phyloP scores from a whole-genome alignment of 2,113 vertebrate genomes.

The Brienomyrus brachyistius region DNA sequence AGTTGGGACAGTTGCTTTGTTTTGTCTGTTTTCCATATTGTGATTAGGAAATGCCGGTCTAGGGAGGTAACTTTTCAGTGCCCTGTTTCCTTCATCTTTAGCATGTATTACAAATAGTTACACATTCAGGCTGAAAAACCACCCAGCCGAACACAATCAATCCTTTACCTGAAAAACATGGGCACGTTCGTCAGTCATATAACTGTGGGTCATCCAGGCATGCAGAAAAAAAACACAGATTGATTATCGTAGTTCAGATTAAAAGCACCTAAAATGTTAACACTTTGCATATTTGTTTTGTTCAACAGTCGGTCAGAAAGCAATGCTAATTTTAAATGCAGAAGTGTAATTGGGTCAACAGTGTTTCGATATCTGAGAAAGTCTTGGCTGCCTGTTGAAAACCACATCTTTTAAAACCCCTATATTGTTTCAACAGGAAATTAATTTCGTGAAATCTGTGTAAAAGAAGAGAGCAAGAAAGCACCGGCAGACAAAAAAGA shows the following conservation, averaged over 20 bases:
- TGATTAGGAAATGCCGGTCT: not conserved
- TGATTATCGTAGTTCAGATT: slow-evolving; percentile 11
- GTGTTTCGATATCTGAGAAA: not conserved
- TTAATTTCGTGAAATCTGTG: slow-evolving; percentile 9
- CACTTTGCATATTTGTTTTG: too few species aligned
- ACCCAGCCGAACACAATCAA: not conserved
- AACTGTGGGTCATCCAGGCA: not conserved
- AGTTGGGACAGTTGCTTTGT: not conserved
- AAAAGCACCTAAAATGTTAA: not conserved
- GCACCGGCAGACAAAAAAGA: not conserved
- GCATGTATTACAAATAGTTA: not conserved
- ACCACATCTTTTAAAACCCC: not conserved
- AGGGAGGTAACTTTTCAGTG: not conserved
- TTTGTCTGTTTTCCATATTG: not conserved
- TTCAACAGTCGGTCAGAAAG: too few species aligned
- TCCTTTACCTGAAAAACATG: not conserved
- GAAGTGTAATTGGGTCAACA: not conserved
- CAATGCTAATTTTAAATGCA: too few species aligned
- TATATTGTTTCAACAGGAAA: slow-evolving; percentile 3
- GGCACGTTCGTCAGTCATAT: not conserved
- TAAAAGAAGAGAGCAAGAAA: not conserved
- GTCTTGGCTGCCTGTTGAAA: not conserved
- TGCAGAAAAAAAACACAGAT: slow-evolving; percentile 14
- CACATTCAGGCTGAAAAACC: not conserved
- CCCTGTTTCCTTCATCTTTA: not conserved